Base-by-base conservation (phyloP, 2,888 invertebrate genomes). In the Microplitis deprimator region DNA sequence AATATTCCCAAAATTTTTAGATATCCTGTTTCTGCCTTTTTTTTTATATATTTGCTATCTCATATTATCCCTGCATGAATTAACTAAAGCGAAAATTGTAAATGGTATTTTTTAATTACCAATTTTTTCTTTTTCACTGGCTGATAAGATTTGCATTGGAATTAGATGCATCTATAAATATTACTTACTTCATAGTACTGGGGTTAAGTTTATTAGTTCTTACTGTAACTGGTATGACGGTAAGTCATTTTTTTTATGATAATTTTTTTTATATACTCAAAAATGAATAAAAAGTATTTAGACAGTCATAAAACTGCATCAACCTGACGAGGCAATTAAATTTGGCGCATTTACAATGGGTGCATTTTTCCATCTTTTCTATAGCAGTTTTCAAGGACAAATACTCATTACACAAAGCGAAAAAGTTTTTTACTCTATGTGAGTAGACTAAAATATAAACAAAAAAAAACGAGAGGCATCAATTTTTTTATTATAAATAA, bases 221-320 rank as follows among this genome's bases (percentile, higher is more conserved):
- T 13, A 80, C 80, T 7, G 38, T 79, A 17, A 80, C 80, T 8
- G 81, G 81, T 0, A 78, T 75, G 17, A 77, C 78, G 75, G 81
- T 81, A 39, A 77, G 78, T 78, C n/a, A 1, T 20, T 65, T 41
- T 65, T 50, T 50, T 50, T 50, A 13, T 10, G 50, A 13, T 13
- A 0, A 13, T 50, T 5, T 5, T 50, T 50, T 50, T 50, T 13
- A 50, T 5, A 13, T 50, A 13, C 5, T 13, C 50, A 50, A 50
- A 50, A 50, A 8, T 20, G 38, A 29, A 70, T 7, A 10, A 50
- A 50, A 50, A 50, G 13, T 50, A 50, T 50, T 29, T 60, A 81
- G 81, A 74, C 77, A 0, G 78, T 81, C 39, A 78, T 77, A 7
- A 77, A 78, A 67, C 60, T 81, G 71, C 64, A 77, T 60, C 60